Evolutionary conservation across 53 echinoderm and acorn worm genomes (phyloP), one percentile per base, ranked within the genome.

Genomic region (Apostichopus leukothele): DNA sequence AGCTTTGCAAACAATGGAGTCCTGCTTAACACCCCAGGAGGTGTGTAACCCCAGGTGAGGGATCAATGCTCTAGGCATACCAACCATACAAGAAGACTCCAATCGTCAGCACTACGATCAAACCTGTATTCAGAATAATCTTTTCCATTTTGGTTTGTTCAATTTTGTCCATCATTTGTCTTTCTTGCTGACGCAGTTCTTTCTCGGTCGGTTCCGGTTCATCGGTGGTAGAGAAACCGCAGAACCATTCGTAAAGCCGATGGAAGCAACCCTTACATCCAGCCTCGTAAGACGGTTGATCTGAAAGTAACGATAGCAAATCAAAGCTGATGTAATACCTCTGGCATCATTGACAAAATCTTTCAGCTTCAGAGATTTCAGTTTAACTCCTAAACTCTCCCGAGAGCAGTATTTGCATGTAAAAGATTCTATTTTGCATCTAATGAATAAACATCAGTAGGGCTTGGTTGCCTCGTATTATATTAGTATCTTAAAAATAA

Each of bases 161-260:
- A 13, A 99, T 86, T 52, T 95, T 96, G 73, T 88, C 88, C 88
- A 89, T 89, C 55, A 91, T 87, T 52, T 96, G 50, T 22, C 76
- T 81, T 66, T 96, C 96, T 26, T 88, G 86, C 7, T n/a, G 9
- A 39, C 88, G 78, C 60, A 14, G 55, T n/a, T 91, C 76, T 55
- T 91, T 93, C 68, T 92, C 92, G 0, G 93, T 87, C 55, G 93
- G 83, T 75, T 94, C 84, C 74, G 20, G 53, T 6, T 53, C n/a
- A 51, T 93, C 92, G 14, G 73, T 85, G 86, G 90, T 92, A 3
- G 94, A 92, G 78, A 96, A 93, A 3, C 99, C 99, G 67, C 99
- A 99, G 87, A 99, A 96, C 92, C 99, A 96, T 27, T 91, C 76
- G 90, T 92, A 95, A 78, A 91, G 89, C 23, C 88, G 86, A 6